Base-by-base conservation (phyloP, 2,888 invertebrate genomes). In the Therioaphis trifolii region DNA sequence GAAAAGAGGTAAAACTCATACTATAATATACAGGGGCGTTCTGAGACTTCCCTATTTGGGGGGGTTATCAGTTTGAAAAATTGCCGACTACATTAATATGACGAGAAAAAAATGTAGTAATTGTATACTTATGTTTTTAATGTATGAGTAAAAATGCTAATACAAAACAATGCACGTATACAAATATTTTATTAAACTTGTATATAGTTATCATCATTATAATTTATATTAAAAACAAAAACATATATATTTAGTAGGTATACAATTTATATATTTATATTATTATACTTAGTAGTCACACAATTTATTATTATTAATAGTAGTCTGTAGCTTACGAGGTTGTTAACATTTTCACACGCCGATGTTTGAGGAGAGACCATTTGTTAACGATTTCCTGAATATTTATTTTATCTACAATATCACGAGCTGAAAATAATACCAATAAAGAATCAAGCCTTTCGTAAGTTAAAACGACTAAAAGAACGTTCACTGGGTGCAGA, bases 381-480 rank as follows among this genome's bases (percentile, higher is more conserved):
- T 78, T 78, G n/a, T 63, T 68, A 21, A 68, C 52, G 18, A 68
- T 68, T 27, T 49, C 27, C 7, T 1, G 68, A 27, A 78, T 49
- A 78, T 78, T 49, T n/a, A 68, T 78, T 78, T 63, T 46, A 63
- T 78, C 78, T 63, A 68, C 52, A 66, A 49, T 49, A 66, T 68
- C 66, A 52, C 35, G 15, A 52, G 43, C 52, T 49, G 29, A 78
- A 78, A 49, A 78, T 61, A 52, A n/a, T 46, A 78, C 35, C 14
- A 78, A 43, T 68, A 78, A 78, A 15, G 18, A 78, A 66, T 66
- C 68, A 12, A 68, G 46, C 46, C 35, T 46, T 9, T 68, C 27
- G 52, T 78, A 78, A 52, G 49, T 43, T 78, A 18, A 49, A 68
- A 18, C 68, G 18, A 68, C 66, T 68, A 46, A 78, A 78, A 68